Conservation (phyloP, 2,888 invertebrate species). For the Saturnia japonica region DNA sequence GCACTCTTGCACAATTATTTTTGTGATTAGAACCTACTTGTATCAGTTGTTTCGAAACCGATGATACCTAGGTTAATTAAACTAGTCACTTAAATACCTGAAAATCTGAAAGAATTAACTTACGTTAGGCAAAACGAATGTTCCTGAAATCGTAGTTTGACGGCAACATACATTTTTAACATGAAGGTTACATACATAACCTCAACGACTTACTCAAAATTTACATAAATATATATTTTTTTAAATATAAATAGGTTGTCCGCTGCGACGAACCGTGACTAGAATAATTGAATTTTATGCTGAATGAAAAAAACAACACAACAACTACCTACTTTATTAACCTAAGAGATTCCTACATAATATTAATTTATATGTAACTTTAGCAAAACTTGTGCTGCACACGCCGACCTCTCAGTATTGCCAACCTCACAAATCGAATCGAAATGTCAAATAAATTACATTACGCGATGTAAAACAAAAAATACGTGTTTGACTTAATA, state of each 20-base stretch:
- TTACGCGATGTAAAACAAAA: background rate
- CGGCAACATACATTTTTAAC: constrained; percentile 53
- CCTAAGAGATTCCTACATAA: constrained; percentile 62
- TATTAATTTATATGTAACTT: constrained; percentile 51
- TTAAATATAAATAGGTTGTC: constrained; percentile 33
- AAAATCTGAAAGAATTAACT: constrained; percentile 28
- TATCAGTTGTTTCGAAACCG: background rate
- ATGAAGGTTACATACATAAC: background rate
- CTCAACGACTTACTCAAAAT: constrained; percentile 17
- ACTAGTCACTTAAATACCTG: background rate
- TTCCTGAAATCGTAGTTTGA: constrained; percentile 46
- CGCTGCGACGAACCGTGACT: constrained; percentile 47
- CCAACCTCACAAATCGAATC: constrained; percentile 5
- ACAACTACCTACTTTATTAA: constrained; percentile 69
- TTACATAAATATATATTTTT: background rate
- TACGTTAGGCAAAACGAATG: constrained; percentile 52
- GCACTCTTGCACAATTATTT: background rate
- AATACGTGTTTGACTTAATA: constrained; percentile 9
- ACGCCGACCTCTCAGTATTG: constrained; percentile 3
- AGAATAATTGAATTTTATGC: constrained; percentile 62
- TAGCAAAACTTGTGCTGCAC: constrained; percentile 72
- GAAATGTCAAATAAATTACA: background rate
- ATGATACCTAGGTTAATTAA: background rate
- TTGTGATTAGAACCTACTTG: background rate
- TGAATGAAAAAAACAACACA: constrained; percentile 70